A percentile compares a stretch with the other conserved stretches of the same genome.
phyloP scores from a whole-genome alignment of 2,113 vertebrate species.

The Coptodon bakossiorum region DNA sequence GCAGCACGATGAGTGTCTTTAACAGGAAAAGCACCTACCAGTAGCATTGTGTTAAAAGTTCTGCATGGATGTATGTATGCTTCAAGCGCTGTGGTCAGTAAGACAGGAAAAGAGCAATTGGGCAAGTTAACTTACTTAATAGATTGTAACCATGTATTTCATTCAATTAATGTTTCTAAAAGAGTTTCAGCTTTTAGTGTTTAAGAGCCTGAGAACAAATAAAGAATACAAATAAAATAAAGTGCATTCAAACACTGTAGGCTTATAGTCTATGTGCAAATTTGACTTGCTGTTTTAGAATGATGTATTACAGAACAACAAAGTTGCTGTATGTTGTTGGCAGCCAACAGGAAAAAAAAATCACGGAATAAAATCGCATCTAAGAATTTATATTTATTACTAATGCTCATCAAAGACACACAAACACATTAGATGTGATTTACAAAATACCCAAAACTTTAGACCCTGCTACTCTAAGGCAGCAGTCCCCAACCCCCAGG shows the following conservation, averaged over 20 bases:
- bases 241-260: neutral
- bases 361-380: rapidly evolving
- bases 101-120: neutral
- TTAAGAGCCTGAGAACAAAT: neutral
- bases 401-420: neutral
- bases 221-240: neutral
- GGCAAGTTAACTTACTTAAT: neutral
- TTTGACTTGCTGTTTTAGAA: rapidly evolving
- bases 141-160: neutral
- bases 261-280: neutral
- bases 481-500: rapidly evolving
- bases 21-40: neutral
- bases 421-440: neutral
- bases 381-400: neutral
- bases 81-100: neutral
- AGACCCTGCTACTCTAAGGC: neutral
- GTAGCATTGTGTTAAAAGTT: neutral
- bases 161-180: neutral
- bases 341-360: neutral
- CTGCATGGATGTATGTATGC: neutral
- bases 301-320: neutral
- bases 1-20: neutral
- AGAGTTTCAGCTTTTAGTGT: rapidly evolving
- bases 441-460: neutral
- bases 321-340: neutral